Evolutionary conservation across 2,797 vertebrate genomes (phyloP), one percentile per base, ranked within the genome.

Genomic region (Odontamblyopus rebecca): DNA sequence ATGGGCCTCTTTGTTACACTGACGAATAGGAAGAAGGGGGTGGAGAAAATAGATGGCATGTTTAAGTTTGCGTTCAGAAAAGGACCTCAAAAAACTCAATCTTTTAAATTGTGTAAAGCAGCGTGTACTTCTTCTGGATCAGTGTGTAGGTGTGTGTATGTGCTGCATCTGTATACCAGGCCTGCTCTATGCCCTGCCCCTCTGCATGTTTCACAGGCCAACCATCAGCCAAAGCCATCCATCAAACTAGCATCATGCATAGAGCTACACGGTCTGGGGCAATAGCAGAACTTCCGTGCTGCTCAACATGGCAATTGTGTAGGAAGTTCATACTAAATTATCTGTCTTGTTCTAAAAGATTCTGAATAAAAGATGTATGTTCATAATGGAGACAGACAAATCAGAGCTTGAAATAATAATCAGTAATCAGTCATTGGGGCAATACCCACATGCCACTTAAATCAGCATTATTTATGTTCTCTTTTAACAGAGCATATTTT

Each of bases 121-220:
- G 38, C 11, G 38, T 41, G 38, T 3, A 35, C 32, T 35, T 35
- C 35, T 38, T 38, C 35, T 38, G 9, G 8, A 38, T 9, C 44
- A 16, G 44, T 57, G 0, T 51, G 16, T 30, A 35, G 44, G 44
- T 53, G 59, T 75, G 15, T 62, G 41, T 69, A 38, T 71, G 23
- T 71, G 73, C 68, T 84, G 81, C 89, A 88, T 88, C 83, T 90
- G 88, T 80, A 70, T 85, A 73, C 78, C 91, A 90, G 89, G 74
- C 89, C 67, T 63, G n/a, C 67, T n/a, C 30, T 18, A 16, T 67
- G 67, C 62, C 12, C 61, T 69, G 2, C 57, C n/a, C 48, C 44
- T 23, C 11, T 13, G 6, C 53, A 27, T 71, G 38, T 54, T 74
- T 73, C 80, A 27, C 74, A 64, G 76, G 83, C 79, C 76, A 84